Evolutionary conservation across 2,797 vertebrate species (phyloP), one percentile per base, ranked within the genome.

Genomic region (Sebastes trivittatus): DNA sequence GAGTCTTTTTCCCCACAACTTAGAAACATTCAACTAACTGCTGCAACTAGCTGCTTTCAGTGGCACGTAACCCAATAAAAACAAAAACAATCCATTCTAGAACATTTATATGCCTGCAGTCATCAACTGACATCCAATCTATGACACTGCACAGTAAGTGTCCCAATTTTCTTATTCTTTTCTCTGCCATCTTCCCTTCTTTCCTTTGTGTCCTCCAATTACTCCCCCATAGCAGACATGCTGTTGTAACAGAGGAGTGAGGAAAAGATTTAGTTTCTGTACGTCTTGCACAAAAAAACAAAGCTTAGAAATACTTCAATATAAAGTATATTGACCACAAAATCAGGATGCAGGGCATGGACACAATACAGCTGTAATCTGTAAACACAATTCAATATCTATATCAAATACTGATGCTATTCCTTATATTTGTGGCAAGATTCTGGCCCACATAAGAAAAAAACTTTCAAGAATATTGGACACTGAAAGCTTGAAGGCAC

Each of bases 111-210:
- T 71, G 87, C 81, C 76, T 66, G 42, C 30, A 80, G 74, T 77
- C 81, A 73, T 77, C 74, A 75, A 55, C 78, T 84, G 72, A 86
- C 66, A 84, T 83, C 80, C 72, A 85, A 79, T 87, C 82, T 83
- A 66, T 80, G 86, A 88, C 75, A 68, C 59, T 66, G 82, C 82
- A 84, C 78, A 73, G 55, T 67, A 46, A 80, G 46, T 79, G 78
- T 75, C 80, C 84, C 67, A 79, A 49, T 78, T 84, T 83, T 59
- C 60, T 66, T 69, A 52, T 58, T 58, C 27, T 70, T 81, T 65
- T 56, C 78, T 52, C 70, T 69, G 32, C 58, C 54, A 73, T 78
- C 49, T 78, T 78, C 75, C 70, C 25, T 80, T 65, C 60, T 81
- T 83, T 80, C 72, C 52, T 72, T 77, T 68, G 60, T 81, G 59